A percentile compares a stretch with the other conserved stretches of the same genome.
Evolutionary conservation across 2,113 vertebrate species (phyloP).

Genomic region (Synodontis membranacea): DNA sequence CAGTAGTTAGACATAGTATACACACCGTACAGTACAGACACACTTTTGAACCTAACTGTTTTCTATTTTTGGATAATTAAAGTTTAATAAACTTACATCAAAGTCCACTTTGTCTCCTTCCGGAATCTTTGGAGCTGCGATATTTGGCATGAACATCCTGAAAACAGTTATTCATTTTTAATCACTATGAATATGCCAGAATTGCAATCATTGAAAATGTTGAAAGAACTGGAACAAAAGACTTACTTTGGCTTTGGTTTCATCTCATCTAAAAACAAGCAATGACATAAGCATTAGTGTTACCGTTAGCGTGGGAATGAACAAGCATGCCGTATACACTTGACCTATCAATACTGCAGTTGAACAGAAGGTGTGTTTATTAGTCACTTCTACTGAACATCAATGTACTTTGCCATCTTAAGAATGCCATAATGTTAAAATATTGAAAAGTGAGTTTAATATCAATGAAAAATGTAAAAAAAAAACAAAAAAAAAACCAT

Average conservation of each 20-base stretch:
- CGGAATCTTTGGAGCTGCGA: constrained; percentile 69
- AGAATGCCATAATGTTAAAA: not conserved
- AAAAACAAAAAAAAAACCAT: not conserved
- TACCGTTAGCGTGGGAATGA: not conserved
- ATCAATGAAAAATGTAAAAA: not conserved
- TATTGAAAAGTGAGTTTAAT: not conserved
- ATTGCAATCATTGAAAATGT: not conserved
- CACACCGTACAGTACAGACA: not conserved
- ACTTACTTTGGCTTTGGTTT: constrained; percentile 73
- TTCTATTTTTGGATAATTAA: not conserved
- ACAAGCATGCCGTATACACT: not conserved
- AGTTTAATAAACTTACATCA: constrained; percentile 65
- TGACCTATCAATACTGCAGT: not conserved
- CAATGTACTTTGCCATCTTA: not conserved
- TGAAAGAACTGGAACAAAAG: not conserved
- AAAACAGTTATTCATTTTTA: constrained; percentile 8
- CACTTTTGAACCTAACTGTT: not conserved
- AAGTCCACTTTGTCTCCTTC: constrained; percentile 76
- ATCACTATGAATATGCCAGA: not conserved
- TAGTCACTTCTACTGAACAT: not conserved
- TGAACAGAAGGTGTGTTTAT: not conserved
- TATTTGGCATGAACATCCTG: constrained; percentile 61
- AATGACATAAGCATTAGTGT: constrained; percentile 10
- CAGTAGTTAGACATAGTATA: not conserved
- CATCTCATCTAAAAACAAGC: constrained; percentile 61